phyloP scores from a whole-genome alignment of 2,797 vertebrate genomes.

The Coranthus polyacanthus region DNA sequence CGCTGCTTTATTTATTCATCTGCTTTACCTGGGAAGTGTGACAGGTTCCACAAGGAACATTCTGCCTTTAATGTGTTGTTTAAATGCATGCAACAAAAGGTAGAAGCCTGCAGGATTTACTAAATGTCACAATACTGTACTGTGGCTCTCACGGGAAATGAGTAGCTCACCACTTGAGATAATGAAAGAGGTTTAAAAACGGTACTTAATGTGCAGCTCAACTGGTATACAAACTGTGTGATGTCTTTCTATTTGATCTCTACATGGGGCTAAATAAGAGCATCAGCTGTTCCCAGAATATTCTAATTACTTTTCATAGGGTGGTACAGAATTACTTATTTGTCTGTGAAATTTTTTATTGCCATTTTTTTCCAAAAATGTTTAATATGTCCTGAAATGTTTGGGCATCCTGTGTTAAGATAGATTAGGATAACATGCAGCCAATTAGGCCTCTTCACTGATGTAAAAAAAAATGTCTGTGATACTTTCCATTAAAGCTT shows the following conservation, averaged over 20 bases:
- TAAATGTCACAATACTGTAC: constrained; percentile 67
- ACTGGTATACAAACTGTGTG: constrained; percentile 20
- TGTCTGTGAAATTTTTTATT: constrained; percentile 4
- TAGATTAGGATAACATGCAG: neutral
- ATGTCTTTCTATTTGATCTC: constrained; percentile 45
- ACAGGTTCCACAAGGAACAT: constrained; percentile 62
- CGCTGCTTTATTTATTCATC: constrained; percentile 76
- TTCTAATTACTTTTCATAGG: constrained; percentile 7
- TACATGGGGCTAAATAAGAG: constrained; percentile 32
- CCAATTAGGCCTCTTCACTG: neutral
- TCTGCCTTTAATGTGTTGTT: constrained; percentile 77
- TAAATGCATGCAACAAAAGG: constrained; percentile 74
- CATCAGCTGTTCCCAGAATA: constrained; percentile 19
- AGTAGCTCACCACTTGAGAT: constrained; percentile 61
- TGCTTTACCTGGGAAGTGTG: constrained; percentile 78
- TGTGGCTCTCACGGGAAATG: constrained; percentile 47
- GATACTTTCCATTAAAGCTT: no score
- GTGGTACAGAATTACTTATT: constrained; percentile 7
- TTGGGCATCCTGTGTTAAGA: neutral
- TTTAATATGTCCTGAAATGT: neutral
- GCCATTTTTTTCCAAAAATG: neutral
- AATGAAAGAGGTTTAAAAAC: constrained; percentile 65
- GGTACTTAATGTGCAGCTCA: constrained; percentile 40
- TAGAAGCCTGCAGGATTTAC: constrained; percentile 63
- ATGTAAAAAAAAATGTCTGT: no score